These are phyloP conservation scores for Brachypteracias leptosomus DNA, from an alignment of 2,113 vertebrate species.

Conservation along the genomic window DNA sequence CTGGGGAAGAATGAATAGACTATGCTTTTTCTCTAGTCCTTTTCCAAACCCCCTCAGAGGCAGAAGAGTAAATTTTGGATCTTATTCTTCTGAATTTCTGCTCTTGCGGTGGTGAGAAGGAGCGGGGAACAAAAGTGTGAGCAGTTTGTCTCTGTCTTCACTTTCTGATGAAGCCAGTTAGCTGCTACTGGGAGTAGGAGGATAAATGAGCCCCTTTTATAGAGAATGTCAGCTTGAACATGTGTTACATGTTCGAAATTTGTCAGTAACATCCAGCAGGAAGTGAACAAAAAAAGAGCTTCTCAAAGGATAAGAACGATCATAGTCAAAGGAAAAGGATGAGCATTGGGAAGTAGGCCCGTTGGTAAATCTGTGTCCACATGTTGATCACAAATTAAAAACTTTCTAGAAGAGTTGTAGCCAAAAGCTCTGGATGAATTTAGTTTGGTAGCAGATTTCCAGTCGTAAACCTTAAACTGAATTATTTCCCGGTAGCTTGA, in stretches of 20 bases:
- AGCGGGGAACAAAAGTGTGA: background rate
- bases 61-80: background rate
- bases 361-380: background rate
- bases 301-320: background rate
- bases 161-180: background rate
- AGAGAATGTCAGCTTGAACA: background rate
- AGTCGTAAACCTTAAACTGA: background rate
- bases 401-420: background rate
- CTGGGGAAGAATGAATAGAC: background rate
- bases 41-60: background rate
- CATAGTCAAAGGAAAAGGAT: background rate
- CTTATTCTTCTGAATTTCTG: background rate
- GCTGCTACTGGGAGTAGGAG: background rate
- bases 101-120: background rate
- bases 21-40: background rate
- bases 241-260: accelerated
- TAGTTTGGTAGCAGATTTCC: background rate
- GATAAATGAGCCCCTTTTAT: background rate
- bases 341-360: background rate
- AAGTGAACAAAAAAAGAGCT: background rate
- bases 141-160: background rate
- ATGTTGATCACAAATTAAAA: background rate
- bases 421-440: background rate
- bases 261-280: background rate
- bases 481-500: background rate